phyloP scores from a whole-genome alignment of 1,140 invertebrate genomes.

The Riptortus pedestris region DNA sequence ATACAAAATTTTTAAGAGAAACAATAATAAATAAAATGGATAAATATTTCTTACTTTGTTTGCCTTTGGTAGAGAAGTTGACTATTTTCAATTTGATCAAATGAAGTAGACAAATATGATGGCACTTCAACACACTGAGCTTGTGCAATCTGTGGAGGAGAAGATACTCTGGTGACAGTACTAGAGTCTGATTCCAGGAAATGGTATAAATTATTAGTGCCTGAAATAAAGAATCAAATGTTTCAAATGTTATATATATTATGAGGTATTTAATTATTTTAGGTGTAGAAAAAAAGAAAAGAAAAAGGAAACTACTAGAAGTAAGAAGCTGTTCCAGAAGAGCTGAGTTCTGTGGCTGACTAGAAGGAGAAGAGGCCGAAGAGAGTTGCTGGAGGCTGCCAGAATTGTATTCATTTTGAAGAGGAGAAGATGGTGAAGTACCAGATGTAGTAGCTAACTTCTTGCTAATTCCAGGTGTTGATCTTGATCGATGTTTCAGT shows the following conservation, averaged over 20 bases:
- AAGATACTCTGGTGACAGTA: not conserved
- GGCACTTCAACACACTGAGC: not conserved
- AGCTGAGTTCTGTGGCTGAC: constrained; percentile 39
- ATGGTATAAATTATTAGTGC: not conserved
- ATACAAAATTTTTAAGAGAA: too few species aligned
- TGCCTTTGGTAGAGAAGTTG: not conserved
- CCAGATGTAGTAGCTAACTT: constrained; percentile 17
- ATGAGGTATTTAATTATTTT: not conserved
- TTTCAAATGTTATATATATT: not conserved
- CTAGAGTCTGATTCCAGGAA: not conserved
- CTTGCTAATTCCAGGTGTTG: not conserved
- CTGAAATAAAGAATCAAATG: not conserved
- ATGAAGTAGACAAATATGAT: not conserved
- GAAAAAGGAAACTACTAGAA: constrained; percentile 38
- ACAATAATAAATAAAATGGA: too few species aligned
- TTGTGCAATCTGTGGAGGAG: not conserved
- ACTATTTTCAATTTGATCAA: not conserved
- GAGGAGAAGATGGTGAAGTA: constrained; percentile 19
- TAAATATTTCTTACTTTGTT: not conserved
- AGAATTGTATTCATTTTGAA: not conserved
- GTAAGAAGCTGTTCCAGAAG: constrained; percentile 54
- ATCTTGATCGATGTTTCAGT: not conserved
- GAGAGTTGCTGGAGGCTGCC: not conserved
- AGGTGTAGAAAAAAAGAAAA: not conserved
- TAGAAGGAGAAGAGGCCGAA: constrained; percentile 42